These are phyloP conservation scores for Esox masquinongy DNA, from an alignment of 2,797 vertebrate species.

Conservation along the genomic window DNA sequence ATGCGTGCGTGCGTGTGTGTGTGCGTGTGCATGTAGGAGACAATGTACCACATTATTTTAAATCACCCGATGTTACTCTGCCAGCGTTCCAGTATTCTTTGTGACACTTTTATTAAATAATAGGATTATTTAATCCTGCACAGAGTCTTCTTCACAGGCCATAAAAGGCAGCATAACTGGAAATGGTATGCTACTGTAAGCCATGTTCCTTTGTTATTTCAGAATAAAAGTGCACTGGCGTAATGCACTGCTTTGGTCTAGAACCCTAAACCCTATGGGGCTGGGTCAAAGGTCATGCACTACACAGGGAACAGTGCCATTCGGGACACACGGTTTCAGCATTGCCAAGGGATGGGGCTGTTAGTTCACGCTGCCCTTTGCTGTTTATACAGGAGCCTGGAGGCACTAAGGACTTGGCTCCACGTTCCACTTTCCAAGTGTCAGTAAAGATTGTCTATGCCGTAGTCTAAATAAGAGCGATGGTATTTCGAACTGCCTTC, in stretches of 20 bases:
- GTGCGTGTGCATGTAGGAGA: not conserved
- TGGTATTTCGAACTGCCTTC: not conserved
- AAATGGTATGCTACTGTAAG: not conserved
- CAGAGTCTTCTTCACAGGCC: constrained; percentile 37
- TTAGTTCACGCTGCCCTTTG: constrained; percentile 6
- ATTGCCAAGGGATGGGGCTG: constrained; percentile 32
- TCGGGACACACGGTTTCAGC: not conserved
- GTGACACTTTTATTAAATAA: constrained; percentile 72
- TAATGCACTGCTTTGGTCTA: not conserved
- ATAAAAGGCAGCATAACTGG: constrained; percentile 55
- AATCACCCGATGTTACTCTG: not conserved
- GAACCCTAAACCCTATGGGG: no score
- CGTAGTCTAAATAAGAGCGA: not conserved
- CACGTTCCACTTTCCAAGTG: not conserved
- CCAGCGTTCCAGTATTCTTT: constrained; percentile 21
- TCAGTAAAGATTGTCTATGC: not conserved
- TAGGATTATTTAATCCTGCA: constrained; percentile 49
- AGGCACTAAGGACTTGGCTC: constrained; percentile 17
- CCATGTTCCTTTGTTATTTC: not conserved
- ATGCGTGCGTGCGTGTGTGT: no score
- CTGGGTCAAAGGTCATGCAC: not conserved
- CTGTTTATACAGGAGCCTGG: constrained; percentile 32
- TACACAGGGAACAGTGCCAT: not conserved
- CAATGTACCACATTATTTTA: not conserved
- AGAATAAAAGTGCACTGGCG: not conserved